These are phyloP conservation scores for Neoascia interrupta DNA, from an alignment of 2,888 invertebrate genomes.

Conservation along the genomic window DNA sequence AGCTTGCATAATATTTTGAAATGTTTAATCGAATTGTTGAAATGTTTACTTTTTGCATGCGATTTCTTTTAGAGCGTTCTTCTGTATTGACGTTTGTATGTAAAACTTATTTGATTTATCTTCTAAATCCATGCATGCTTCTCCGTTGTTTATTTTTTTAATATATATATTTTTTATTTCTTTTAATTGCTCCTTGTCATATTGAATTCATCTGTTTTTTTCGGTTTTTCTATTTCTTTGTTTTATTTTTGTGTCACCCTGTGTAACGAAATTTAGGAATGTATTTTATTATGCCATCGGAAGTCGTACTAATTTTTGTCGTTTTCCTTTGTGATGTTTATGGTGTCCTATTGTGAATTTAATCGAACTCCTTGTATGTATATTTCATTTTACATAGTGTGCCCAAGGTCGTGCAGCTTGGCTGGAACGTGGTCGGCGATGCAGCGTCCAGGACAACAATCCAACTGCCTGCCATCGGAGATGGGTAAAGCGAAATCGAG, in stretches of 20 bases:
- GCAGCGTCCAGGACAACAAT: slow-evolving; percentile 84
- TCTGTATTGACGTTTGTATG: slow-evolving; percentile 16
- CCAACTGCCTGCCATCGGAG: slow-evolving; percentile 84
- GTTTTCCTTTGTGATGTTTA: slow-evolving; percentile 7
- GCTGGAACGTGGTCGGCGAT: slow-evolving; percentile 85
- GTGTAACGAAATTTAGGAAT: slow-evolving; percentile 65
- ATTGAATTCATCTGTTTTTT: slow-evolving; percentile 23
- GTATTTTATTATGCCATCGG: slow-evolving; percentile 60
- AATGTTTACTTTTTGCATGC: slow-evolving; percentile 44
- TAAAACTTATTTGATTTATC: too few relatives aligned
- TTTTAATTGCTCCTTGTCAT: slow-evolving; percentile 34
- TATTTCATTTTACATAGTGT: slow-evolving; percentile 82
- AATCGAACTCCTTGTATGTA: slow-evolving; percentile 8
- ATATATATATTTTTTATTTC: slow-evolving; percentile 16
- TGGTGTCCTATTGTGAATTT: not conserved
- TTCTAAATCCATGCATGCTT: slow-evolving; percentile 57
- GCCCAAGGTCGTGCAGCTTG: slow-evolving; percentile 91
- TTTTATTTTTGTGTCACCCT: slow-evolving; percentile 53
- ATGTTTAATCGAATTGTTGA: not conserved
- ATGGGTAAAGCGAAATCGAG: slow-evolving; percentile 94
- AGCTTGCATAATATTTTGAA: slow-evolving; percentile 26
- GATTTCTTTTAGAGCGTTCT: slow-evolving; percentile 25
- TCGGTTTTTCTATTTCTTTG: slow-evolving; percentile 33
- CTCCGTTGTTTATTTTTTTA: slow-evolving; percentile 21
- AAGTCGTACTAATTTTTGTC: slow-evolving; percentile 48